Evolutionary conservation across 2,113 vertebrate species (phyloP), one percentile per base, ranked within the genome.

Genomic region (Willisornis vidua): DNA sequence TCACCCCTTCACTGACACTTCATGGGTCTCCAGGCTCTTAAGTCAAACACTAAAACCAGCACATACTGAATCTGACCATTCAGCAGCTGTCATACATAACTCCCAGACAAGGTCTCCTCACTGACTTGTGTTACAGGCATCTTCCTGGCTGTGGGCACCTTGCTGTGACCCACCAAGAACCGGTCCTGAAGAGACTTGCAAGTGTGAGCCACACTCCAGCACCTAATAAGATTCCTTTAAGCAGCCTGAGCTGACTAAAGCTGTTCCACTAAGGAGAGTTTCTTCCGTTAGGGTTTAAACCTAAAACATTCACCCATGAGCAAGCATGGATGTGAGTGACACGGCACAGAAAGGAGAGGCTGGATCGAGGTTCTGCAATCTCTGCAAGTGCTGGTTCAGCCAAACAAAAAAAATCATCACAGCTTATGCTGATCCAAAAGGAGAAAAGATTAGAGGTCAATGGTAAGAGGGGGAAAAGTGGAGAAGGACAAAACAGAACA

Each of bases 191-290:
- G 79, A 93, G 70, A 58, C 45, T 33, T 10, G 6, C 51, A 37
- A 72, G 86, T 1, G 6, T 26, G 45, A 45, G 68, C 68, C 82
- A 72, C 33, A 6, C 83, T 92, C 92, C 85, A 74, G 58, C 68
- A 84, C 75, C 90, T 96, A 95, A 89, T 61, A 58, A 96, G 95
- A 96, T 93, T 87, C 80, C 24, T 78, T 81, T 95, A 96, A 96
- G 95, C 83, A 96, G 93, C 65, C 65, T 93, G 90, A 94, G 88
- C 90, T 78, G 92, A 90, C 92, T 94, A 92, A 96, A 96, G 92
- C 93, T 94, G 77, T 65, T 96, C 85, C 85, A 85, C 76, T 94
- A 93, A 74, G 90, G 74, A 86, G 70, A 95, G 45, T 70, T 77
- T 83, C 73, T 67, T 65, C 93, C 0, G 14, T 75, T 92, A 87